Base-by-base conservation (phyloP, 30 jellyfish, hydroid and myxozoan genomes). In the Hydractinia symbiolongicarpus region DNA sequence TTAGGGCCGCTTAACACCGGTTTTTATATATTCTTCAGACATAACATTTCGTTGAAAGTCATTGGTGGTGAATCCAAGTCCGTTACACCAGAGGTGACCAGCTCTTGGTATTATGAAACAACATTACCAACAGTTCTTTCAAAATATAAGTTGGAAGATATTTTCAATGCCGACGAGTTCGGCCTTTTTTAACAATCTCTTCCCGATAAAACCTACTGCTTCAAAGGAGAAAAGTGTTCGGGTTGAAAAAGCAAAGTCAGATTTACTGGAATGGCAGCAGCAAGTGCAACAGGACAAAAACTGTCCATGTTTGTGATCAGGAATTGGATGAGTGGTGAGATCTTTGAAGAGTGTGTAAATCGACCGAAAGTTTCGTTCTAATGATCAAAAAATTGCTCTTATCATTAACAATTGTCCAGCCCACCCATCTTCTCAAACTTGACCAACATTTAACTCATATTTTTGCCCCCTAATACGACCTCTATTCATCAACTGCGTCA, bases 401-500 rank as follows among this genome's bases (percentile, higher is more conserved):
- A 64, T 64, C 74, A 64, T 64, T 64, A 5, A 64, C 74, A 64
- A 64, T 64, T 64, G 74, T 64, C 74, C 74, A 64, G 74, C 74
- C 74, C 74, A 64, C 74, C 74, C 74, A 64, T 44, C 74, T 1
- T 64, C 40, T 51, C 74, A 64, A 64, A 64, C 74, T 64, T 64
- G 74, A 64, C 74, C 74, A 64, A 64, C 74, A 51, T 64, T 44
- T 6, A 64, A 64, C 74, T 64, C 74, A 51, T 64, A 64, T 64
- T 64, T 64, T 64, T 64, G 74, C 74, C 74, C 16, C 16, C 74
- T 64, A 64, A 64, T 64, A 64, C 74, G 8, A 64, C 74, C 74
- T 64, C 74, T 4, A 64, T 64, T 64, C 74, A 1, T 64, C 16
- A 64, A 64, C 16, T 6, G 74, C 40, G 74, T 64, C 74, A 64